Evolutionary conservation across 1,140 invertebrate genomes (phyloP), one percentile per base, ranked within the genome.

Genomic region (Heliconius hermathena): DNA sequence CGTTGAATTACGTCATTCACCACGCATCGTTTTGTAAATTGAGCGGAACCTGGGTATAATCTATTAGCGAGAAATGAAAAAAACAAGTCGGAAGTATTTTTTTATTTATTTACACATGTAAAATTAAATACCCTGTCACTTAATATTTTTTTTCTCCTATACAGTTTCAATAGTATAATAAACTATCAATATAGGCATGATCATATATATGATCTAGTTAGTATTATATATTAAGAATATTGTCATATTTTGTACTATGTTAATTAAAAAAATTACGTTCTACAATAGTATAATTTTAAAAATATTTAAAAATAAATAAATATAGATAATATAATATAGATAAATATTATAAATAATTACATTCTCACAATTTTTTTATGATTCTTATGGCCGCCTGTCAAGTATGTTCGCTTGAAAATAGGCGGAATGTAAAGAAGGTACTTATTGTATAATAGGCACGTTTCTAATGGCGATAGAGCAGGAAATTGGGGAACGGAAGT

Each of bases 61-160:
- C 49, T 76, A n/a, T 54, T 70, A 36, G 3, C 38, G 33, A 60
- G 8, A 73, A 73, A 71, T 71, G 5, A 71, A 71, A 33, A 33
- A 71, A 22, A 71, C 33, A 22, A 8, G n/a, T 66, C 11, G 22
- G 16, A 16, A 11, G 16, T 57, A 57, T 22, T 11, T 57, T 66
- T 26, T 66, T n/a, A 66, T 29, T 66, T 5, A 26, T n/a, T 66
- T 66, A 29, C 22, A 66, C 22, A 13, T 66, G 22, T 66, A 66
- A 66, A 26, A 16, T 66, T 66, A 66, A 66, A 66, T 66, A 66
- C 60, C 60, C 60, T 66, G 60, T 66, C 29, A 66, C 22, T 26
- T 26, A 66, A 16, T 16, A 29, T 22, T 57, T 57, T 3, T 66
- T 66, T 66, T 66, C 29, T 66, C 60, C 22, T 66, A 66, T 66